A percentile compares a stretch with the other conserved stretches of the same genome.
Conservation (phyloP, 2,113 vertebrate species). For the Salvelinus namaycush region DNA sequence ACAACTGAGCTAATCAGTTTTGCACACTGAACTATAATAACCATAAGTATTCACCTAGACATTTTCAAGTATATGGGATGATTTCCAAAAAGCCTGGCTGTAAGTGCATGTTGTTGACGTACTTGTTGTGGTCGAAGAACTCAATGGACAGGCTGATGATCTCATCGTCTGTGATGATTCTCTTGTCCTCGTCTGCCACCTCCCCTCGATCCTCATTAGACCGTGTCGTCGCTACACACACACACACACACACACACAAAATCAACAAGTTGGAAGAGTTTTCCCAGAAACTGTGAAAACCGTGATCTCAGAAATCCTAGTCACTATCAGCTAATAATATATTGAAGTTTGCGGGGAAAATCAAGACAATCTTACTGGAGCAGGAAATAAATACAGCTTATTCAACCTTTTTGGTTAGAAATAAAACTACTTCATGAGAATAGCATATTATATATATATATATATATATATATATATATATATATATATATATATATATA, state of each 20-base stretch:
- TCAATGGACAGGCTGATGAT: slow-evolving; percentile 99
- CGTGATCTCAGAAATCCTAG: neutral
- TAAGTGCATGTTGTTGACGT: slow-evolving; percentile 11
- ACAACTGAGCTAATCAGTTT: no score
- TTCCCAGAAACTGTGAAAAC: neutral
- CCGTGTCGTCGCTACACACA: slow-evolving; percentile 84
- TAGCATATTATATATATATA: no score
- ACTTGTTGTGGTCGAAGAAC: slow-evolving; percentile 95
- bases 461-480: no score
- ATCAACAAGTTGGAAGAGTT: slow-evolving; percentile 9
- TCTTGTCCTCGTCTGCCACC: slow-evolving; percentile 97
- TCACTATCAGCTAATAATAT: neutral
- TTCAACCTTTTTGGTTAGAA: neutral
- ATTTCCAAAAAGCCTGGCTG: no score
- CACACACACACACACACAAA: no score
- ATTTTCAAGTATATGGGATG: no score
- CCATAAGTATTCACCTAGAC: no score
- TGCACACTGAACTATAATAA: no score
- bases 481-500: no score
- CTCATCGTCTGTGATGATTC: slow-evolving; percentile 98
- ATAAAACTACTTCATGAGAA: neutral
- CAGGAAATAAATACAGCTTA: neutral
- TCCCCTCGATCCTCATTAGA: slow-evolving; percentile 98
- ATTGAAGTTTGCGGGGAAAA: neutral
- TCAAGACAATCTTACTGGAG: neutral